These are phyloP conservation scores for Melanotaenia pygmaea DNA, from an alignment of 2,797 vertebrate species.

Conservation along the genomic window DNA sequence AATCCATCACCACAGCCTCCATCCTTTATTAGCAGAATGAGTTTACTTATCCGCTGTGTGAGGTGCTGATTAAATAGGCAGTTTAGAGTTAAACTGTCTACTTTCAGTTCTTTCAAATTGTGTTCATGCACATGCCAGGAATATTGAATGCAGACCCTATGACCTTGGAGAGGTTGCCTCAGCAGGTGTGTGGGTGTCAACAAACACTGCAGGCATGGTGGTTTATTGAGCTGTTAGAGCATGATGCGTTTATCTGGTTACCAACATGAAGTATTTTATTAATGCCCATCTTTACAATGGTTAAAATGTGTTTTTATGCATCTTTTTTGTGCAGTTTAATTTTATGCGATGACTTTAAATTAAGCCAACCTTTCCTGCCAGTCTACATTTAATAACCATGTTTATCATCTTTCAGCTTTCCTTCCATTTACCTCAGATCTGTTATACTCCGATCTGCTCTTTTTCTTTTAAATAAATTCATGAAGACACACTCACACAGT, in stretches of 20 bases:
- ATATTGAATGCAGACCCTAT: constrained; percentile 10
- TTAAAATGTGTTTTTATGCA: not conserved
- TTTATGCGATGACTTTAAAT: not conserved
- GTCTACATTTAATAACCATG: no score
- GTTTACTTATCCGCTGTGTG: not conserved
- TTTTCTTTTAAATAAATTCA: not conserved
- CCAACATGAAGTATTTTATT: constrained; percentile 5
- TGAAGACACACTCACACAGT: not conserved
- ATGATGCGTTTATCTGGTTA: constrained; percentile 1
- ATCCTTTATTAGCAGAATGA: not conserved
- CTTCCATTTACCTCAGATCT: no score
- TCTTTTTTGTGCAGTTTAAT: not conserved
- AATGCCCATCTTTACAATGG: constrained; percentile 6
- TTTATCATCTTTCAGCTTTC: no score
- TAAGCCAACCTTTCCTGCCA: not conserved
- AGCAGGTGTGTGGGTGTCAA: constrained; percentile 29
- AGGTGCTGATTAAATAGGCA: not conserved
- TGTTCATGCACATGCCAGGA: not conserved
- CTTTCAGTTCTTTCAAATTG: not conserved
- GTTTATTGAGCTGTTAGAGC: constrained; percentile 15
- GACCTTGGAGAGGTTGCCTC: constrained; percentile 12
- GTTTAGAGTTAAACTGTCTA: not conserved
- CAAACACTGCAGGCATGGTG: constrained; percentile 14
- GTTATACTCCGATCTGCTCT: no score
- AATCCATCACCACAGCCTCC: not conserved